Evolutionary conservation across 2,888 invertebrate species (phyloP).

Genomic region (Drosophila aldrichi): DNA sequence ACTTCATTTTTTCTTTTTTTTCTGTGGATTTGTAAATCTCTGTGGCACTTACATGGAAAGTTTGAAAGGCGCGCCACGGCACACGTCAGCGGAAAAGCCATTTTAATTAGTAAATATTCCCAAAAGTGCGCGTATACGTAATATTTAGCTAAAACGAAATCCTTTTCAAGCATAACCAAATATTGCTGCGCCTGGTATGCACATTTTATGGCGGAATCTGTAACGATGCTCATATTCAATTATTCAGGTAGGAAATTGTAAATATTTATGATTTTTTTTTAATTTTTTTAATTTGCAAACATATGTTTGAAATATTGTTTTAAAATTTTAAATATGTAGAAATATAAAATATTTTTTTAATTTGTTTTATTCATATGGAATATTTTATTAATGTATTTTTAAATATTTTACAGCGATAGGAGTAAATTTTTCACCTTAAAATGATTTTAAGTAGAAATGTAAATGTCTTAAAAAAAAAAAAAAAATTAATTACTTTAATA

Average conservation of each 20-base stretch:
- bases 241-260: background rate
- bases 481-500: too few species aligned
- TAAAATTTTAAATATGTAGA: too few species aligned
- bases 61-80: conserved; percentile 12
- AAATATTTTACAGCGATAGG: too few species aligned
- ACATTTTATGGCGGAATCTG: conserved; percentile 3
- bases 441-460: too few species aligned
- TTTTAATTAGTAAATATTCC: conserved; percentile 76
- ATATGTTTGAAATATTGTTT: too few species aligned
- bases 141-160: conserved; percentile 50
- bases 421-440: too few species aligned
- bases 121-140: conserved; percentile 61
- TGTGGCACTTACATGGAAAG: conserved; percentile 54
- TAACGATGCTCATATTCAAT: conserved; percentile 4
- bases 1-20: conserved; percentile 7
- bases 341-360: too few species aligned
- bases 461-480: too few species aligned
- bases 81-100: conserved; percentile 68
- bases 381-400: too few species aligned
- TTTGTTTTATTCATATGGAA: too few species aligned
- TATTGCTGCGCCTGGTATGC: conserved; percentile 8
- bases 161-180: conserved; percentile 25
- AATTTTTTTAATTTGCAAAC: too few species aligned
- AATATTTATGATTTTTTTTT: background rate
- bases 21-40: conserved; percentile 60